Conservation (phyloP, 2,113 vertebrate species). For the Sardina pilchardus region DNA sequence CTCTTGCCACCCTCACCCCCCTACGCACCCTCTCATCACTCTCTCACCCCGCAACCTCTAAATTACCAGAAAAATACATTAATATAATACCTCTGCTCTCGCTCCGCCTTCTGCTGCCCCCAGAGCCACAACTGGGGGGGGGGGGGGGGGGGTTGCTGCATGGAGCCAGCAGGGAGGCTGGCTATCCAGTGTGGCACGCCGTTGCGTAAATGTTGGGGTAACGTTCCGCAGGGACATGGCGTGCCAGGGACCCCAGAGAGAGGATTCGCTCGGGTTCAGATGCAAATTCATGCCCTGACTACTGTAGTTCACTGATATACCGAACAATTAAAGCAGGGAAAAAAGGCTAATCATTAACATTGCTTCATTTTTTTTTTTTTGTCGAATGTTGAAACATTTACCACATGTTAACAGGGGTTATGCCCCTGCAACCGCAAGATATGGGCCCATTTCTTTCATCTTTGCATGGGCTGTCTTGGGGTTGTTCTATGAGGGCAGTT, state of each 20-base stretch:
- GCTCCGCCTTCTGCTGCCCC: neutral
- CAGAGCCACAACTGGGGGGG: neutral
- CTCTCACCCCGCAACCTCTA: constrained; percentile 64
- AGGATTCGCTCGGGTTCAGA: neutral
- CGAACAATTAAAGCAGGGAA: neutral
- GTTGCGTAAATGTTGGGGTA: constrained; percentile 10
- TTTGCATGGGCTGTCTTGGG: neutral
- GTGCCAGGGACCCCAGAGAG: neutral
- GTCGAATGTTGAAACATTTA: constrained; percentile 10
- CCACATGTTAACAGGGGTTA: constrained; percentile 6
- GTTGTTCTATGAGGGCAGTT: neutral
- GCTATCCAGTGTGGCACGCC: neutral
- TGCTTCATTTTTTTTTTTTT: neutral
- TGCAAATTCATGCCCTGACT: neutral
- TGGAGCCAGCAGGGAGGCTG: neutral
- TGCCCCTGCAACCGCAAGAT: neutral
- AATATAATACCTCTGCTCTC: constrained; percentile 65
- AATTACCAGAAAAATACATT: constrained; percentile 83
- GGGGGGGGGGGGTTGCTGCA: neutral
- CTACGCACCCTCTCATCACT: constrained; percentile 31
- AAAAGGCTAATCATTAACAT: neutral
- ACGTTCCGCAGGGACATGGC: neutral
- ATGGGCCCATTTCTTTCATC: constrained; percentile 4
- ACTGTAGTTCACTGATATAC: neutral
- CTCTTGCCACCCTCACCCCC: constrained; percentile 48